Conservation (phyloP, 2,113 vertebrate genomes). For the Syrrhaptes paradoxus region DNA sequence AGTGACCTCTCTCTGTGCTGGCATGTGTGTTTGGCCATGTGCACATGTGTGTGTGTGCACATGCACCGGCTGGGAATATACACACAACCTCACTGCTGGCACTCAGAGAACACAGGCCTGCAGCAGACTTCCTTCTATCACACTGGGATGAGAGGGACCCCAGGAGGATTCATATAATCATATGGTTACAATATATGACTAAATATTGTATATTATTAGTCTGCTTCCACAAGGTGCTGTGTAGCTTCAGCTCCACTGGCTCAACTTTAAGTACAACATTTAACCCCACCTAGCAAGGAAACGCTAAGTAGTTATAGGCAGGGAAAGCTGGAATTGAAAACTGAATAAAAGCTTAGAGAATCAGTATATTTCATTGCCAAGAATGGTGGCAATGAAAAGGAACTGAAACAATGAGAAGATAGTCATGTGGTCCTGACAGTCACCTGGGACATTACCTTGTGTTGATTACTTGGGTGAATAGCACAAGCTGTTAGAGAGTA, state of each 20-base stretch:
- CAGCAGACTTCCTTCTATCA: neutral
- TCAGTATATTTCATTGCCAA: neutral
- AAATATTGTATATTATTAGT: neutral
- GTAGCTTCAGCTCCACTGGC: neutral
- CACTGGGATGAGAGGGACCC: neutral
- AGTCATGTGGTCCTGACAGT: neutral
- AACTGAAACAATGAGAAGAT: neutral
- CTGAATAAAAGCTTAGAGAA: neutral
- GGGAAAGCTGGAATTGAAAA: neutral
- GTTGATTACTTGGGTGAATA: neutral
- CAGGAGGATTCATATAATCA: neutral
- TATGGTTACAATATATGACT: neutral
- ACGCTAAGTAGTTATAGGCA: neutral
- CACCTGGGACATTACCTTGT: neutral
- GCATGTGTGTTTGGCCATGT: neutral
- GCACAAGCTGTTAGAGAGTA: neutral
- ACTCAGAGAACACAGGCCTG: neutral
- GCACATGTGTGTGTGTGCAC: too few species aligned
- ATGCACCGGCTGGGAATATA: neutral
- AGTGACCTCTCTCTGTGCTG: neutral
- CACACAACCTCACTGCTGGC: neutral
- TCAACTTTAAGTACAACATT: neutral
- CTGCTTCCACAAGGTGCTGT: neutral
- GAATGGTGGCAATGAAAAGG: neutral
- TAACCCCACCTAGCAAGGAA: neutral